phyloP scores from a whole-genome alignment of 2,797 vertebrate species.

The Premnoplex brunnescens region DNA sequence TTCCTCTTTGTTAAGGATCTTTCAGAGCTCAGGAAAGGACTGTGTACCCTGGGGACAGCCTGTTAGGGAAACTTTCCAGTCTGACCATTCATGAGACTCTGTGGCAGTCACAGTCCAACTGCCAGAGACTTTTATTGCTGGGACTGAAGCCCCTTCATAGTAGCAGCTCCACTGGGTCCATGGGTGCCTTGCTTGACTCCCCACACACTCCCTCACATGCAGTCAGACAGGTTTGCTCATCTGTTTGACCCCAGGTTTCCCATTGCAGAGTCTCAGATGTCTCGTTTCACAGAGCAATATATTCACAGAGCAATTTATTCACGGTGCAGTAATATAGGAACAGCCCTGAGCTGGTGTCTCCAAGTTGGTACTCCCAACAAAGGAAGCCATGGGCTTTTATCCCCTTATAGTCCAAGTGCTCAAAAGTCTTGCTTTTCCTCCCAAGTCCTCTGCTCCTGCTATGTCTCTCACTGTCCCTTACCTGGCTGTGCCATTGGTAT shows the following conservation, averaged over 20 bases:
- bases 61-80: background rate
- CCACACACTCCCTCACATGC: fast-evolving
- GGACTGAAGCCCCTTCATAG: background rate
- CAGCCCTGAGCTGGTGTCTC: background rate
- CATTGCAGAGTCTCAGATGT: background rate
- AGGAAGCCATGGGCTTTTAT: background rate
- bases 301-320: background rate
- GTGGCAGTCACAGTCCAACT: background rate
- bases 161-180: background rate
- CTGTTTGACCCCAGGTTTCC: background rate
- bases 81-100: background rate
- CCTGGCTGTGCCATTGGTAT: background rate
- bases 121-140: background rate
- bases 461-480: background rate
- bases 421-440: background rate
- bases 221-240: background rate
- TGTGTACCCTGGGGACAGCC: background rate
- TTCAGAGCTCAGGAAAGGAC: background rate
- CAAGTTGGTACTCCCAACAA: background rate
- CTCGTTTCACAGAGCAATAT: background rate
- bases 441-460: background rate
- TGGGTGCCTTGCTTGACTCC: background rate
- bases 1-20: background rate
- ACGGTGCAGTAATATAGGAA: background rate
- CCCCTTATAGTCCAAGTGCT: background rate